Percentiles rank a stretch among this genome's conserved stretches.
phyloP scores from a whole-genome alignment of 2,888 invertebrate species.

The Xiphydria camelus region DNA sequence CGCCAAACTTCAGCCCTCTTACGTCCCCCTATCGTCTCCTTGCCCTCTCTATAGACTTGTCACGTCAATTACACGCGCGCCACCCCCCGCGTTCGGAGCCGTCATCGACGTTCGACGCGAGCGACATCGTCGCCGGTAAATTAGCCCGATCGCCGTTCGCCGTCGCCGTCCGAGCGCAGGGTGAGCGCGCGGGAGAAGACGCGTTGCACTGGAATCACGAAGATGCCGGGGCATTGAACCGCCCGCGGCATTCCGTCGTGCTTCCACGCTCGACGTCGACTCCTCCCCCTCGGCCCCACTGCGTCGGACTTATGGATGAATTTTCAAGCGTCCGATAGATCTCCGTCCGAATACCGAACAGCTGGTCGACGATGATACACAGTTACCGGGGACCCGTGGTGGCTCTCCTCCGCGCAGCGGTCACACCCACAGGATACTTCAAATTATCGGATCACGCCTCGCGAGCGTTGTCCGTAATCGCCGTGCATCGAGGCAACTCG shows the following conservation, averaged over 20 bases:
- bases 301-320: constrained; percentile 33
- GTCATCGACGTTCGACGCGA: constrained; percentile 18
- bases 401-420: not conserved
- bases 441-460: not conserved
- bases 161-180: constrained; percentile 12
- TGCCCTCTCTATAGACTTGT: too few species aligned
- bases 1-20: too few species aligned
- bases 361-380: too few species aligned
- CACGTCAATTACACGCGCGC: not conserved
- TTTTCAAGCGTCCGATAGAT: constrained; percentile 33
- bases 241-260: constrained; percentile 39
- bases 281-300: constrained; percentile 7
- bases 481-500: too few species aligned
- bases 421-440: constrained; percentile 2
- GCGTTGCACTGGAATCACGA: constrained; percentile 15
- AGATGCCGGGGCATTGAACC: constrained; percentile 44
- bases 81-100: constrained; percentile 16
- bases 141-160: constrained; percentile 9
- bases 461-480: not conserved
- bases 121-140: not conserved
- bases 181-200: constrained; percentile 23
- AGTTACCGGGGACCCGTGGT: not conserved
- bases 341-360: not conserved
- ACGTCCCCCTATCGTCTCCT: too few species aligned
- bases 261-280: constrained; percentile 2